Base-by-base conservation (phyloP, 2,888 invertebrate species). In the Orthonevra nobilis region DNA sequence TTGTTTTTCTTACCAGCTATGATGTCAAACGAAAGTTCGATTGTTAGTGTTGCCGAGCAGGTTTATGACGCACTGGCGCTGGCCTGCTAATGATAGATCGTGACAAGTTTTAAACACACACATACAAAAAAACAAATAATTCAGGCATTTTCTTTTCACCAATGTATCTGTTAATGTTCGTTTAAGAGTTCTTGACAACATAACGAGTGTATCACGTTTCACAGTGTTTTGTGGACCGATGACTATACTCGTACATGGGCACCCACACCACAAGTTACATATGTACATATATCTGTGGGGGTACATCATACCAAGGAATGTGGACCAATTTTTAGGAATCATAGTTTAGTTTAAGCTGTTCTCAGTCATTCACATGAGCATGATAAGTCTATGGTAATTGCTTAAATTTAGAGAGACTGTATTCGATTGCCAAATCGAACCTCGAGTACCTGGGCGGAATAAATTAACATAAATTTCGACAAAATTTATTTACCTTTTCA, bases 21-120 rank as follows among this genome's bases (percentile, higher is more conserved):
- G 64, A 52, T 54, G 64, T 64, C 44, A 64, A 64, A 54, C 40
- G 42, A 54, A 54, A 64, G 64, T 52, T 64, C 64, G 54, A 14
- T 44, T 20, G 17, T 34, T 34, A 34, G 15, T 23, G 44, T 10
- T 34, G 0, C 4, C 15, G 15, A 9, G 44, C 26, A 17, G 44
- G 42, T 54, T 34, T 64, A 64, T 64, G 64, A 64, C 64, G 64
- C 64, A 64, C 64, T 54, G 9, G 1, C 3, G 48, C 26, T 34
- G 14, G 38, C 4, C n/a, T 38, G 48, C 34, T 34, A 44, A 52
- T 52, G n/a, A 44, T 52, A 64, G 64, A 64, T 54, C 54, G 32
- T 54, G 54, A 54, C 42, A 44, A 26, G 52, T n/a, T n/a, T n/a
- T n/a, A n/a, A n/a, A n/a, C n/a, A n/a, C n/a, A n/a, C n/a, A n/a